Evolutionary conservation across 2,888 invertebrate genomes (phyloP), one percentile per base, ranked within the genome.

Genomic region (Camptogramma bilineatum): DNA sequence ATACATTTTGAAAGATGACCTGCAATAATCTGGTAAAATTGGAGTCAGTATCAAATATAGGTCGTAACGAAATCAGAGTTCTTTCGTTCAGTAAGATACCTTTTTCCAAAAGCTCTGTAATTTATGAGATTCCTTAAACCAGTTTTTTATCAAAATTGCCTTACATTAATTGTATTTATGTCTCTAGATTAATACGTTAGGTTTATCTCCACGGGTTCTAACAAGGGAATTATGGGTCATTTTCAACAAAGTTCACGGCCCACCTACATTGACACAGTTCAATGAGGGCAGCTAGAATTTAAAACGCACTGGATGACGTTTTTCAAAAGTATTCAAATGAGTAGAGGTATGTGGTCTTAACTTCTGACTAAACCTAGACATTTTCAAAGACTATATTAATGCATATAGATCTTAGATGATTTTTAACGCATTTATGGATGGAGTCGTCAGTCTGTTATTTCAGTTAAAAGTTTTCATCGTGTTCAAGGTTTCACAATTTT

Each of bases 211-310:
- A 76, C 64, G 74, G 80, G 81, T 80, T 75, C 82, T 86, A 90
- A 91, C 91, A 86, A 91, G 90, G 84, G 81, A 87, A 91, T 91
- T 90, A 91, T 82, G 83, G 89, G 86, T 90, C 78, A 90, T 91
- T 90, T 88, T 79, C 79, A 83, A 76, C 76, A 77, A 81, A 85
- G 80, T 82, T 83, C 81, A 82, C 76, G 69, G 90, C 85, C 91
- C 91, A 91, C 91, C 91, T 90, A 90, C 86, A 72, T 71, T 71
- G 81, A 16, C 52, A 56, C 34, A 64, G 64, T 9, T 47, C 1
- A 60, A 52, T 4, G 3, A 7, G 34, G 19, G n/a, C 16, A 52
- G 55, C 48, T 56, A 7, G 10, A 10, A 1, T 34, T 10, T 10
- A 34, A 34, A 8, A 34, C n/a, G n/a, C n/a, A n/a, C n/a, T n/a